A percentile compares a stretch with the other conserved stretches of the same genome.
These are phyloP conservation scores for Serilophus lunatus DNA, from an alignment of 2,113 vertebrate species.

Conservation along the genomic window DNA sequence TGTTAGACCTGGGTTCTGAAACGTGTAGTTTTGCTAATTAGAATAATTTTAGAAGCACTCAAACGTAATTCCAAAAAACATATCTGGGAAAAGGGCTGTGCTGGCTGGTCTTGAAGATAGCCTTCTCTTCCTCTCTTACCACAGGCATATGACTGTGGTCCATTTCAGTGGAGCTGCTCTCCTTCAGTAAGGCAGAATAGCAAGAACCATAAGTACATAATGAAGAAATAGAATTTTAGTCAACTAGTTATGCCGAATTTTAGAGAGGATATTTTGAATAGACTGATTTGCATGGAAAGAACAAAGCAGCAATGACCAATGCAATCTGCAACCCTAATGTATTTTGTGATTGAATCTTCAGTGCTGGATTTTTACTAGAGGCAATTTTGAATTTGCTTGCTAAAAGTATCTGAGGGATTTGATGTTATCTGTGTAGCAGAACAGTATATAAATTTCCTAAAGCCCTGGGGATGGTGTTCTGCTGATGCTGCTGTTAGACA, in stretches of 20 bases:
- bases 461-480: not conserved
- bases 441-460: not conserved
- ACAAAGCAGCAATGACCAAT: not conserved
- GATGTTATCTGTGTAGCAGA: slow-evolving; percentile 21
- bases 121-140: not conserved
- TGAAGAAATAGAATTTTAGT: not conserved
- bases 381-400: not conserved
- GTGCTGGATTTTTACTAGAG: not conserved
- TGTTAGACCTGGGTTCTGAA: not conserved
- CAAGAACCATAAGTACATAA: not conserved
- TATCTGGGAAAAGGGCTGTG: not conserved
- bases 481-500: not conserved
- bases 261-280: not conserved
- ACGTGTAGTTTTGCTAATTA: not conserved
- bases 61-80: not conserved
- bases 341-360: not conserved
- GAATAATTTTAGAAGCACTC: not conserved
- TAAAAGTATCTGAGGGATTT: slow-evolving; percentile 8
- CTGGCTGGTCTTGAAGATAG: not conserved
- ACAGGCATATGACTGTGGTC: not conserved
- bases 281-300: not conserved
- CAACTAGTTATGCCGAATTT: not conserved
- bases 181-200: not conserved
- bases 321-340: not conserved
- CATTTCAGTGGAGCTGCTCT: not conserved